A percentile compares a stretch with the other conserved stretches of the same genome.
These are phyloP conservation scores for Henricia sp. DNA, from an alignment of 53 echinoderm and acorn worm genomes.

Conservation along the genomic window DNA sequence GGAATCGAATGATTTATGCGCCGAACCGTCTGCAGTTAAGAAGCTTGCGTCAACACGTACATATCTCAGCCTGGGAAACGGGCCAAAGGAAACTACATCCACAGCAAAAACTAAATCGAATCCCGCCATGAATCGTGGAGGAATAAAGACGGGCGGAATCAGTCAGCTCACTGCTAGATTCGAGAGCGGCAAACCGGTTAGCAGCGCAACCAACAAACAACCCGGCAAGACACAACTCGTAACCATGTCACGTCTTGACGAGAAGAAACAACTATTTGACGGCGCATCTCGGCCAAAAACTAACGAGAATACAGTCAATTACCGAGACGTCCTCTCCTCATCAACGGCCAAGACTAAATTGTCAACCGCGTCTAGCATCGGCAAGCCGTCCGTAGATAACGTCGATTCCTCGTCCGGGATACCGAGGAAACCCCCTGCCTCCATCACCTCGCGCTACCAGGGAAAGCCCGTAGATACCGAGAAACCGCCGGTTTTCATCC, in stretches of 20 bases:
- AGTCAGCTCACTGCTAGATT: conserved; percentile 87
- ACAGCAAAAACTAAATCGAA: conserved; percentile 11
- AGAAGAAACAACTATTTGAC: conserved; percentile 55
- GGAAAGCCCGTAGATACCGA: conserved; percentile 21
- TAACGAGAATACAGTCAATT: conserved; percentile 6
- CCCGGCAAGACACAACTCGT: conserved; percentile 19
- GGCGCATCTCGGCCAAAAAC: conserved; percentile 21
- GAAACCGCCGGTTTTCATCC: conserved; percentile 73
- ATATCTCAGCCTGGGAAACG: background rate
- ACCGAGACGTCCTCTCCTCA: conserved; percentile 20
- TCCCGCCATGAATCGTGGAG: conserved; percentile 75
- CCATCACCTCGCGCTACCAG: conserved; percentile 23
- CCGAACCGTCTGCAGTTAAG: conserved; percentile 18
- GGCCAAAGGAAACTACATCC: conserved; percentile 38
- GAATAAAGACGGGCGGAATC: conserved; percentile 67
- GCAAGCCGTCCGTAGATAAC: background rate
- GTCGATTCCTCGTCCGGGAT: conserved; percentile 7
- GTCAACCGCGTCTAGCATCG: background rate
- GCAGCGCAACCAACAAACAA: background rate
- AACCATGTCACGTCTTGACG: conserved; percentile 31
- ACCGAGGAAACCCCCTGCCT: background rate
- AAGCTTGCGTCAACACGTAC: conserved; percentile 24
- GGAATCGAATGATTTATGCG: conserved; percentile 17
- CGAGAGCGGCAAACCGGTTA: conserved; percentile 62
- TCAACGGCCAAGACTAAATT: conserved; percentile 32